A percentile compares a stretch with the other conserved stretches of the same genome.
Evolutionary conservation across 2,797 vertebrate genomes (phyloP).

Genomic region (Muscicapa comitata): DNA sequence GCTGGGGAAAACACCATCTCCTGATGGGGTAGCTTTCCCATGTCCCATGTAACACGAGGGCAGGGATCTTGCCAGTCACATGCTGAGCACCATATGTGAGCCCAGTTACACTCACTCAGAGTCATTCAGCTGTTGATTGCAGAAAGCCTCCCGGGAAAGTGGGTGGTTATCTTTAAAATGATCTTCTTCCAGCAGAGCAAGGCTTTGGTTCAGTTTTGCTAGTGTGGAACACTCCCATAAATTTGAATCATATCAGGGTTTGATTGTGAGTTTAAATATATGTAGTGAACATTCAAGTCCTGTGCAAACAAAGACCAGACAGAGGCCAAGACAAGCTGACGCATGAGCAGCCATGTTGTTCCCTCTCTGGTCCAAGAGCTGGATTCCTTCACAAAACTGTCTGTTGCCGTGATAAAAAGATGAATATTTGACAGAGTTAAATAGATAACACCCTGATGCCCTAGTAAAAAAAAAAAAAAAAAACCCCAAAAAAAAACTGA

Average conservation of each 20-base stretch:
- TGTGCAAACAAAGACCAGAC: slow-evolving; percentile 5
- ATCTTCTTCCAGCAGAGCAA: not conserved
- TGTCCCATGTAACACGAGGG: not conserved
- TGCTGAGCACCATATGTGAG: not conserved
- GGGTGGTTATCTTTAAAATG: not conserved
- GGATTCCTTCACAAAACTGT: slow-evolving; percentile 2
- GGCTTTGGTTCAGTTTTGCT: not conserved
- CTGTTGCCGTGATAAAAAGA: not conserved
- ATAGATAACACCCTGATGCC: not conserved
- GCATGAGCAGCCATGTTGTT: not conserved
- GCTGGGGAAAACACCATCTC: not conserved
- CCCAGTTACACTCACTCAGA: not conserved
- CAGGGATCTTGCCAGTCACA: not conserved
- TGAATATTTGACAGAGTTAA: slow-evolving; percentile 1
- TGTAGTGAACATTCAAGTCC: not conserved
- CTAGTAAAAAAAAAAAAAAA: not conserved
- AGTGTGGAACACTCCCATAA: not conserved
- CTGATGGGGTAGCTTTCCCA: not conserved
- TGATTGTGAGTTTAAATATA: slow-evolving; percentile 2
- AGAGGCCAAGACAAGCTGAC: not conserved
- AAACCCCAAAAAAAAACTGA: not conserved
- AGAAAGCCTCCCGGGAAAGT: not conserved
- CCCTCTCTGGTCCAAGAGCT: not conserved
- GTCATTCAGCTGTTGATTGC: not conserved
- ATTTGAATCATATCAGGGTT: slow-evolving; percentile 1